Conservation (phyloP, 2,113 vertebrate genomes). For the Myrmecobius fasciatus region DNA sequence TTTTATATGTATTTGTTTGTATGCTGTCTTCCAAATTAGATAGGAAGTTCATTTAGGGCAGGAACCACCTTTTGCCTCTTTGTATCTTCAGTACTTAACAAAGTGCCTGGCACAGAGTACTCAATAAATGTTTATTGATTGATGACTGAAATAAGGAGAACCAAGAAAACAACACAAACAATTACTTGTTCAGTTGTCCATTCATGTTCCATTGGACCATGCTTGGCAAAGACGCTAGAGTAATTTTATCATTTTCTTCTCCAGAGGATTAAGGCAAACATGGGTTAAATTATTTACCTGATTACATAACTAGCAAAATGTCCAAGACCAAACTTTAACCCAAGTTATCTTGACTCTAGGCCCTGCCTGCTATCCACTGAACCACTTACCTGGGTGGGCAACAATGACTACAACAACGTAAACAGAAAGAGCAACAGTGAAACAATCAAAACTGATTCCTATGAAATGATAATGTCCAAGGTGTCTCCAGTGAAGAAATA, state of each 20-base stretch:
- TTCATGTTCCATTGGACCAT: neutral
- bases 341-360: too few relatives aligned
- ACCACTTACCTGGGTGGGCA: too few relatives aligned
- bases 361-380: too few relatives aligned
- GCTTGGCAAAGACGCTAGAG: too few relatives aligned
- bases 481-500: neutral
- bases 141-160: neutral
- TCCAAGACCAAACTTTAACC: neutral
- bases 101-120: neutral
- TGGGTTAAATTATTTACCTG: neutral
- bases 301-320: neutral
- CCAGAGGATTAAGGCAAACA: neutral
- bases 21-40: neutral
- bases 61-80: neutral
- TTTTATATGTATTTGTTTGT: neutral
- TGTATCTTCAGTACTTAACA: neutral
- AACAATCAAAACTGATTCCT: neutral
- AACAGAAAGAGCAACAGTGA: neutral
- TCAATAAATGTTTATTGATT: neutral
- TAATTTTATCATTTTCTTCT: neutral
- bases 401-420: neutral
- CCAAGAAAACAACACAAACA: neutral
- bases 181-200: neutral
- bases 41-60: neutral
- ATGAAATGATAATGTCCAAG: neutral